These are phyloP conservation scores for Aphaenogaster rudis DNA, from an alignment of 1,140 invertebrate species.

Conservation along the genomic window DNA sequence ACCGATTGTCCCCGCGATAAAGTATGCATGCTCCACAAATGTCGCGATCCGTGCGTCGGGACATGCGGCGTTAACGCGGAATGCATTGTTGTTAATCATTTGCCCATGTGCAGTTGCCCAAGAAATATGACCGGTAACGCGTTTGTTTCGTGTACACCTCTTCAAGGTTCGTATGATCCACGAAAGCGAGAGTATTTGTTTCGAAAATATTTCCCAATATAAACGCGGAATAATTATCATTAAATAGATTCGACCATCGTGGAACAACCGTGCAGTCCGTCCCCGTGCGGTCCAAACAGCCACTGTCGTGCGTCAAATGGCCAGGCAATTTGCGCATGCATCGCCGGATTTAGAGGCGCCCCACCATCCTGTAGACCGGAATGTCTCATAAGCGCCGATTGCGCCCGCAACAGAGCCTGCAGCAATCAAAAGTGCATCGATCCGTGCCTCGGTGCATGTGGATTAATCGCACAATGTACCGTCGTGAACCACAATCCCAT, in stretches of 20 bases:
- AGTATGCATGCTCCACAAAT: slow-evolving; percentile 91
- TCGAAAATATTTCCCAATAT: background rate
- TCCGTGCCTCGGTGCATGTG: slow-evolving; percentile 91
- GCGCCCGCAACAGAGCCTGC: slow-evolving; percentile 89
- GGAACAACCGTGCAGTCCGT: slow-evolving; percentile 89
- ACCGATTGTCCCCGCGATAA: slow-evolving; percentile 91
- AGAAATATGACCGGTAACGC: slow-evolving; percentile 91
- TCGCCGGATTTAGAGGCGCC: slow-evolving; percentile 89
- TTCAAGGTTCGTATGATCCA: slow-evolving; percentile 79
- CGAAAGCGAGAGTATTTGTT: background rate
- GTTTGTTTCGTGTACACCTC: slow-evolving; percentile 88
- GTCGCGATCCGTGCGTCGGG: slow-evolving; percentile 91
- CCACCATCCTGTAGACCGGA: slow-evolving; percentile 91
- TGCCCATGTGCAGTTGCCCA: slow-evolving; percentile 91
- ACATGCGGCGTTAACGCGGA: slow-evolving; percentile 91
- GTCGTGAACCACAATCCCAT: slow-evolving; percentile 90
- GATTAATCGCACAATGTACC: slow-evolving; percentile 89
- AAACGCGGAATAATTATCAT: slow-evolving; percentile 2
- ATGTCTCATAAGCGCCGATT: slow-evolving; percentile 91
- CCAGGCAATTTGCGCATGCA: slow-evolving; percentile 90
- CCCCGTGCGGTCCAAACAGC: slow-evolving; percentile 90
- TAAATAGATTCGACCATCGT: slow-evolving; percentile 68
- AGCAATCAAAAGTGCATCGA: slow-evolving; percentile 91
- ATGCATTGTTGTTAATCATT: slow-evolving; percentile 92
- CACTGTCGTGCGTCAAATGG: slow-evolving; percentile 89